Evolutionary conservation across 2,888 invertebrate species (phyloP).

Genomic region (Lordiphosa andalusiaca): DNA sequence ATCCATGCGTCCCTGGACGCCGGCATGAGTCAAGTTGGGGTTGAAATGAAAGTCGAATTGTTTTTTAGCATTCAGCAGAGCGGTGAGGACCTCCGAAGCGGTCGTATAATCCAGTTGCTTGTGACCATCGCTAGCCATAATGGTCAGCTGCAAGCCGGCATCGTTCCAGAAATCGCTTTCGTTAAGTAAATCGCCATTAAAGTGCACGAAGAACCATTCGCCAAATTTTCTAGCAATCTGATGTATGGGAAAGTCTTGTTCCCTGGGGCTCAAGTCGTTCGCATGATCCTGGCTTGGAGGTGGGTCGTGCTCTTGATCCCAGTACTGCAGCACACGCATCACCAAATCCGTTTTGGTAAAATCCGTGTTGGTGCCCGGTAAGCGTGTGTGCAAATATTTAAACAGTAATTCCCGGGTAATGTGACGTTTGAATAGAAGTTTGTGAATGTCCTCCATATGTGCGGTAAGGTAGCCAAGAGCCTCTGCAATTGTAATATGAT

Average conservation of each 20-base stretch:
- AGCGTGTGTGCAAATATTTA: conserved; percentile 81
- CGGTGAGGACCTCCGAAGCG: conserved; percentile 71
- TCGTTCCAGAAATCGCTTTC: conserved; percentile 83
- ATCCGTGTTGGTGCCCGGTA: conserved; percentile 79
- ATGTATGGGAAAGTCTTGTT: conserved; percentile 74
- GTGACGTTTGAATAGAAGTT: conserved; percentile 81
- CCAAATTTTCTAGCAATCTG: conserved; percentile 82
- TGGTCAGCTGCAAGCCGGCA: conserved; percentile 69
- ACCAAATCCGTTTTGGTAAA: conserved; percentile 82
- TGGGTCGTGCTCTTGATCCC: conserved; percentile 59
- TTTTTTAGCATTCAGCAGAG: conserved; percentile 77
- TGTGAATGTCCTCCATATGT: conserved; percentile 81
- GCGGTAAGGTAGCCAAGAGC: conserved; percentile 81
- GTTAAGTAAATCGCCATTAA: conserved; percentile 79
- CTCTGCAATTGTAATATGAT: conserved; percentile 77
- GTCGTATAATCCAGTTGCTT: conserved; percentile 55
- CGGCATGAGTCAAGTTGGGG: conserved; percentile 83
- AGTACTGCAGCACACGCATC: conserved; percentile 80
- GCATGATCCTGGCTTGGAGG: neutral
- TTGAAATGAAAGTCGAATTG: conserved; percentile 82
- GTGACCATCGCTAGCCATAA: conserved; percentile 59
- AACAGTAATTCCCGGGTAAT: conserved; percentile 82
- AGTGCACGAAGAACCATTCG: conserved; percentile 82
- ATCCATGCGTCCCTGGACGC: conserved; percentile 83
- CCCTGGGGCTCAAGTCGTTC: neutral